Base-by-base conservation (phyloP, 2,888 invertebrate genomes). In the Apodemia mormo region DNA sequence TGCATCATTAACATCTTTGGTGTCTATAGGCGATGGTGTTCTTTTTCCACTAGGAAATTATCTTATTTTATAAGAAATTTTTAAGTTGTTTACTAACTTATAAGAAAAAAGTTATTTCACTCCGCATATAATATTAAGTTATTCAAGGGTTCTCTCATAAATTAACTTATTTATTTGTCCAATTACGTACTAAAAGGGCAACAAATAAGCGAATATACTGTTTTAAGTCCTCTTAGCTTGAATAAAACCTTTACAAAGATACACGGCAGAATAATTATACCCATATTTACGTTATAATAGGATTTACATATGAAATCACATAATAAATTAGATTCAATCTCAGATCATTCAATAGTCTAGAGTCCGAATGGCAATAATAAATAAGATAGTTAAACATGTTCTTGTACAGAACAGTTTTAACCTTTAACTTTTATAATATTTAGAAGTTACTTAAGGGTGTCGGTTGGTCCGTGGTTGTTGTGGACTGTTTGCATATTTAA, bases 221-320 rank as follows among this genome's bases (percentile, higher is more conserved):
- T 58, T 58, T 58, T 10, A 58, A 58, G 29, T 33, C 58, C 58
- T 58, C 58, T 58, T 58, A 58, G 30, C 58, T 58, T 30, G 58
- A 33, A 58, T 58, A 58, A 58, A 58, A 58, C 58, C 58, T 29
- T 58, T 8, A 30, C 58, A 58, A 30, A 58, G 58, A 58, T 58
- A 58, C 58, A 58, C 10, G 4, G 33, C 29, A 30, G 30, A 58
- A 58, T 58, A 58, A 58, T 69, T 43, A 66, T 40, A 64, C 66
- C 68, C 71, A 68, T 67, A 68, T 71, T 68, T 58, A 66, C 66
- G 68, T 66, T 61, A 67, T 64, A 71, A 68, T 65, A 68, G 61
- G 68, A 71, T 71, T 69, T 71, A 66, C 71, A 58, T 58, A 58
- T 58, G 30, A 58, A 58, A 58, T 58, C 10, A 58, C 56, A 58